These are phyloP conservation scores for Peromyscus polionotus DNA, from an alignment of 2,113 vertebrate genomes.

Conservation along the genomic window DNA sequence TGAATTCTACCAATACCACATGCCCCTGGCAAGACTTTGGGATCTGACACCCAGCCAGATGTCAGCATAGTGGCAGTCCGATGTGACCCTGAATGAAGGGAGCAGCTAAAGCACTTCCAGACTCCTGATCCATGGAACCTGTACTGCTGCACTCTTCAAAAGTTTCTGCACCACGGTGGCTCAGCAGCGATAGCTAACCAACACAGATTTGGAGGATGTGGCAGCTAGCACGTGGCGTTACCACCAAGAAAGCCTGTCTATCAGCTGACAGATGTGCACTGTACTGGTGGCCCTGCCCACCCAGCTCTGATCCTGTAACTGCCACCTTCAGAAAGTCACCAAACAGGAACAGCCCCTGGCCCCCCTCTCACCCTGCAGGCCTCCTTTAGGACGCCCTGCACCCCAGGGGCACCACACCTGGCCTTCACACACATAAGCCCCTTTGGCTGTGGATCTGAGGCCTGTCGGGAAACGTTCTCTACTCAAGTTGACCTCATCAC, in stretches of 20 bases:
- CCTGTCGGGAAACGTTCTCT: neutral
- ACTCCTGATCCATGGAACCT: neutral
- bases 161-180: neutral
- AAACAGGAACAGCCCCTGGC: fast-evolving
- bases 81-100: neutral
- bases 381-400: too few species aligned
- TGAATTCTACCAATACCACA: neutral
- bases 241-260: neutral
- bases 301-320: neutral
- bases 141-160: fast-evolving
- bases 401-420: fast-evolving
- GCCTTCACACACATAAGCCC: fast-evolving
- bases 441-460: too few species aligned
- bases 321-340: fast-evolving
- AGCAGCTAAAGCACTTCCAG: neutral
- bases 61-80: fast-evolving
- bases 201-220: neutral
- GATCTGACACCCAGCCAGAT: fast-evolving
- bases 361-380: neutral
- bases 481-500: neutral
- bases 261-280: neutral
- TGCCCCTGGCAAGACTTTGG: too few species aligned
- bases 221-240: fast-evolving
- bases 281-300: fast-evolving
- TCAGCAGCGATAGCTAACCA: neutral